Evolutionary conservation across 2,113 vertebrate species (phyloP).

Genomic region (Gymnobelideus leadbeateri): DNA sequence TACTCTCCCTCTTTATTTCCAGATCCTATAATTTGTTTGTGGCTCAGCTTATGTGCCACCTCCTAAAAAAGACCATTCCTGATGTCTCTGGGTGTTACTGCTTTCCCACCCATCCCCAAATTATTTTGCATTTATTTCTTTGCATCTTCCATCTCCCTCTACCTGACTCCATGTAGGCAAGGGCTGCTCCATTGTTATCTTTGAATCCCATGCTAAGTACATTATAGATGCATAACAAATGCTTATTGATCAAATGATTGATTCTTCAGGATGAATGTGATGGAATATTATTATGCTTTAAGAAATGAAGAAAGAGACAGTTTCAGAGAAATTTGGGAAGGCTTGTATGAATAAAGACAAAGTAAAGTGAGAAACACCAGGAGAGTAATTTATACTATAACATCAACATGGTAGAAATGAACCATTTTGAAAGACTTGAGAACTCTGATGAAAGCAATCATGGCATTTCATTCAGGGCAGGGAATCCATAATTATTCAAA

Average conservation of each 20-base stretch:
- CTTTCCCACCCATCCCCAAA: neutral
- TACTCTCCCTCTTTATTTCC: neutral
- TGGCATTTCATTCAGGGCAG: neutral
- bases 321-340: neutral
- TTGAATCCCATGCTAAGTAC: neutral
- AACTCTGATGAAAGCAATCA: neutral
- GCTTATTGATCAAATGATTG: neutral
- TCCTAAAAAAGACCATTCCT: neutral
- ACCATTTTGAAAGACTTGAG: neutral
- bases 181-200: neutral
- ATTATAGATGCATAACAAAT: neutral
- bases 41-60: neutral
- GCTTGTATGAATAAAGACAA: neutral
- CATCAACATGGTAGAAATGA: neutral
- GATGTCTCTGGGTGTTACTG: neutral
- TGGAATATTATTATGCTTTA: neutral
- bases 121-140: neutral
- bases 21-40: constrained; percentile 1
- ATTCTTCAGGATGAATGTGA: neutral
- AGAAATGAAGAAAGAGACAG: neutral
- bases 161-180: neutral
- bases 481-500: neutral
- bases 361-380: neutral
- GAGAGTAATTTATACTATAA: neutral
- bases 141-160: neutral